Evolutionary conservation across 2,113 vertebrate genomes (phyloP), one percentile per base, ranked within the genome.

Genomic region (Silurus asotus): DNA sequence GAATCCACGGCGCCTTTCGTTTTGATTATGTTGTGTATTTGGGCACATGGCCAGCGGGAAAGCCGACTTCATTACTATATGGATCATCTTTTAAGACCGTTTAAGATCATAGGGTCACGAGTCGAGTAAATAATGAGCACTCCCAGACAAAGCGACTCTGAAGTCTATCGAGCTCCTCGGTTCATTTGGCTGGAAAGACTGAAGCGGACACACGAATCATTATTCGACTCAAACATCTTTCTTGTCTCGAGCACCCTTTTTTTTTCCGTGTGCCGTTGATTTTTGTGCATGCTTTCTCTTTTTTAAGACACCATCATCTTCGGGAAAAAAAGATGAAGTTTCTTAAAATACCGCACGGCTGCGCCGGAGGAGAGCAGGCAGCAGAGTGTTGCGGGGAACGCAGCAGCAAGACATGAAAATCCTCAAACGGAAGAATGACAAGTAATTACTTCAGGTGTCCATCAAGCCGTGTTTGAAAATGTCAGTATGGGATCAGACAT

Each of bases 401-500:
- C 85, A 87, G 90, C 87, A 87, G 85, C 77, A 80, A 62, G 87
- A 90, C 89, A 85, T 90, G 91, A 91, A 91, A 91, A 92, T 91
- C 87, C 90, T 93, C 91, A 88, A 92, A 93, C 92, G 91, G 90
- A 51, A 94, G 94, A 95, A 91, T 95, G 94, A 95, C 94, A 95
- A 93, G 93, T 94, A 94, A 96, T 96, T 95, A 94, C 94, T 94
- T 92, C 92, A 89, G 93, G 90, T 94, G 94, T 95, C 95, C 91
- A 89, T 95, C 95, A 95, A 93, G 90, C 91, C 81, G 82, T 94
- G 92, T 94, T 94, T 95, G 94, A 89, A 87, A 94, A 94, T 93
- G 93, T 93, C 61, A 88, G 93, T 92, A 93, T 93, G 92, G 92
- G 91, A 93, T 94, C 93, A 93, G 82, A 94, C 92, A 92, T 93